Conservation (phyloP, 2,797 vertebrate genomes). For the Sebastes melanostomus region DNA sequence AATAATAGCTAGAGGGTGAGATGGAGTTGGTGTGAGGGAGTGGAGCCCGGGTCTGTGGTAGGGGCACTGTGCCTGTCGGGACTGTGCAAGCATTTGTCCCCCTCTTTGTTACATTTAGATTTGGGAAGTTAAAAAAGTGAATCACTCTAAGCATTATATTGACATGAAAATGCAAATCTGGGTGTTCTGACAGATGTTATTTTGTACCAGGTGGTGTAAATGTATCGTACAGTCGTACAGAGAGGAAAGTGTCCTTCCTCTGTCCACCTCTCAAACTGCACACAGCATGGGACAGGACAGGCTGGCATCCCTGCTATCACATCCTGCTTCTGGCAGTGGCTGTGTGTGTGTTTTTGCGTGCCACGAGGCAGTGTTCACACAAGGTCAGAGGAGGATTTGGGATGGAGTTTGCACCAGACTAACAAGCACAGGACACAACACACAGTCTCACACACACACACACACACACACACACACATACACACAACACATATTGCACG, state of each 20-base stretch:
- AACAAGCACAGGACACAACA: neutral
- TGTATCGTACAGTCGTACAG: neutral
- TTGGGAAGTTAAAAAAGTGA: too few relatives aligned
- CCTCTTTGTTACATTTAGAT: too few relatives aligned
- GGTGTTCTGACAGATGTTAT: too few relatives aligned
- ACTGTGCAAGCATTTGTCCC: too few relatives aligned
- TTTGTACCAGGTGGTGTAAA: fast-evolving
- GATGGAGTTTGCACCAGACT: slow-evolving; percentile 1
- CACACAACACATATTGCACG: slow-evolving; percentile 2
- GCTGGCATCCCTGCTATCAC: slow-evolving; percentile 20
- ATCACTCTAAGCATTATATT: too few relatives aligned
- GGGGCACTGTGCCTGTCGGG: too few relatives aligned
- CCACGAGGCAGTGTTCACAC: slow-evolving; percentile 20
- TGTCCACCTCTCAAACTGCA: slow-evolving; percentile 1
- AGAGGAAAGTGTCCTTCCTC: slow-evolving; percentile 9
- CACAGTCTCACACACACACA: neutral
- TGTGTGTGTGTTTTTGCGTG: neutral
- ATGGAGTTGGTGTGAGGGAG: too few relatives aligned
- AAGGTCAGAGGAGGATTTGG: slow-evolving; percentile 42
- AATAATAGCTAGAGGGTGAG: too few relatives aligned
- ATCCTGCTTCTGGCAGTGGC: neutral
- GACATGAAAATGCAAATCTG: too few relatives aligned
- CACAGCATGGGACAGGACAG: slow-evolving; percentile 25
- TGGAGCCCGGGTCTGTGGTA: too few relatives aligned
- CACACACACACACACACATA: neutral